Base-by-base conservation (phyloP, 2,888 invertebrate genomes). In the Liodrosophila aerea region DNA sequence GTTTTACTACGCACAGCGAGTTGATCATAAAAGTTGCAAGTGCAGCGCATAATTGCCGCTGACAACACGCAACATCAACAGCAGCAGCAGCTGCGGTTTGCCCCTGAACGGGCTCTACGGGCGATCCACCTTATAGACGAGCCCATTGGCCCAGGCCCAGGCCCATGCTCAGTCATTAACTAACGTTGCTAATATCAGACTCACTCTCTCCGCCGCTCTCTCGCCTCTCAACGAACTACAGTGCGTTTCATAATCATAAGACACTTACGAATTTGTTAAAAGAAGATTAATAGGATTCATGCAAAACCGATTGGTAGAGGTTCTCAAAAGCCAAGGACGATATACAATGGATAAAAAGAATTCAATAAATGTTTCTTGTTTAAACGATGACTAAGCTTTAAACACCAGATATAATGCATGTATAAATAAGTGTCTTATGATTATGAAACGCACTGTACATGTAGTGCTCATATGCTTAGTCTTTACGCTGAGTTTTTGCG, bases 21-120 rank as follows among this genome's bases (percentile, higher is more conserved):
- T 22, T 54, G 37, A 36, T 52, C 70, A 61, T 59, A 64, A 64
- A 73, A 61, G 60, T 54, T 34, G 76, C 76, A 68, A 64, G 64
- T 68, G 73, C 73, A 76, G 58, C 47, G 52, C 58, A 56, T 67
- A 76, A 74, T 71, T 71, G 64, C 45, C 59, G 33, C 49, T 53
- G 43, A 40, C 54, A 69, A 72, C 73, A 71, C 72, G 57, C 66
- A 67, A 44, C 11, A 18, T 12, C 56, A 57, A 13, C 15, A 11
- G 33, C 49, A 36, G 40, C 65, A 37, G 52, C 59, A 34, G 51
- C 22, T 60, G 72, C 67, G 61, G 66, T 67, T 62, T 67, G 16
- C 40, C 22, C 27, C 34, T 18, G 33, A 11, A 18, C 36, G 34
- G 11, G 11, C n/a, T 9, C 7, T 2, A 39, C 29, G 8, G 2